Conservation (phyloP, 2,113 vertebrate genomes). For the Onychorhynchus coronatus region DNA sequence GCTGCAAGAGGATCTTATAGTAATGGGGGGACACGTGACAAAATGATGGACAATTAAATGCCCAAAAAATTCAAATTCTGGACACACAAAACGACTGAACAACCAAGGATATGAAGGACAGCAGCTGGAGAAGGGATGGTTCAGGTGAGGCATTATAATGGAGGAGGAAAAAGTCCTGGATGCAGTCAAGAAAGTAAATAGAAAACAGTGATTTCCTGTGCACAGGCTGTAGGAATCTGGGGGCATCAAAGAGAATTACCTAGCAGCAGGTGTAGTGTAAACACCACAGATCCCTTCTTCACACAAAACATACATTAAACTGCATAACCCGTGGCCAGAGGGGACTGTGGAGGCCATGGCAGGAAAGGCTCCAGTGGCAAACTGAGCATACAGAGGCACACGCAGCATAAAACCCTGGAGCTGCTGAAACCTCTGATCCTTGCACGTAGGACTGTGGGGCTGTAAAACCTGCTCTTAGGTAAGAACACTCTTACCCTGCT, state of each 20-base stretch:
- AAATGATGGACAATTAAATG: neutral
- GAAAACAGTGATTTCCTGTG: neutral
- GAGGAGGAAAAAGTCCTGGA: neutral
- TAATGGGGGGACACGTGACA: neutral
- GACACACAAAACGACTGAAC: neutral
- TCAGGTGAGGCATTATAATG: neutral
- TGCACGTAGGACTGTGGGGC: neutral
- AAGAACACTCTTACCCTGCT: neutral
- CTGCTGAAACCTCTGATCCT: neutral
- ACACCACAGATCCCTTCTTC: neutral
- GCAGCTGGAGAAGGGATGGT: neutral
- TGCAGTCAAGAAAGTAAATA: neutral
- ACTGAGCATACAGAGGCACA: neutral
- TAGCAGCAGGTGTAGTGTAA: neutral
- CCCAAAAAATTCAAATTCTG: neutral
- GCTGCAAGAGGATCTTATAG: neutral
- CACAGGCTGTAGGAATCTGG: neutral
- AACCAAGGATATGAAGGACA: neutral
- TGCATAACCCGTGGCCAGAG: neutral
- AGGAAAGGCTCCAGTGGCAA: neutral
- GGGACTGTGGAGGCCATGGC: neutral
- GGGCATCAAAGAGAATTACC: neutral
- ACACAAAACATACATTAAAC: neutral
- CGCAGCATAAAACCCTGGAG: neutral
- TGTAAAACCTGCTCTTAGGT: neutral